Conservation (phyloP, 2,113 vertebrate species). For the Ctenomys sociabilis region DNA sequence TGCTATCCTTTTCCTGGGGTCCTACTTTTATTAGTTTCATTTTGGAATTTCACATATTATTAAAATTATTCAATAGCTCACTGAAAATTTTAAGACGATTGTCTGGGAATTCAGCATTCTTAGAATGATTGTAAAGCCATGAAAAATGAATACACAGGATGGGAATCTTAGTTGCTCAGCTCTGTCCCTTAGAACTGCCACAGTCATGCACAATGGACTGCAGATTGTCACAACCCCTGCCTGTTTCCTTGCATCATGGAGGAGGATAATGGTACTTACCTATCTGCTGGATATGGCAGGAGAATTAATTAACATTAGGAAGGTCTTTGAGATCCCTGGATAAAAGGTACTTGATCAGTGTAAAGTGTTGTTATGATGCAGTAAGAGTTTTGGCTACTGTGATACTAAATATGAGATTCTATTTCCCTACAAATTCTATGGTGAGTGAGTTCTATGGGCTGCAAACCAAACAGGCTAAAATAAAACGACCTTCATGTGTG, state of each 20-base stretch:
- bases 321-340: constrained; percentile 73
- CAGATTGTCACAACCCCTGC: neutral
- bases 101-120: constrained; percentile 40
- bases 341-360: constrained; percentile 70
- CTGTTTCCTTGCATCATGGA: constrained; percentile 45
- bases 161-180: neutral
- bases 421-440: neutral
- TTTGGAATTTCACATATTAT: neutral
- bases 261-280: constrained; percentile 55
- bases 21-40: constrained; percentile 72
- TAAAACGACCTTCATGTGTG: neutral
- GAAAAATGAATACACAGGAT: neutral
- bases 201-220: neutral
- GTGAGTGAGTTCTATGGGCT: neutral
- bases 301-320: constrained; percentile 77
- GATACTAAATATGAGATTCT: constrained; percentile 64
- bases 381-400: constrained; percentile 74
- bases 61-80: constrained; percentile 60
- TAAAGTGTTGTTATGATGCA: constrained; percentile 74
- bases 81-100: constrained; percentile 64
- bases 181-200: neutral
- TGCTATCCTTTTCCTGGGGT: constrained; percentile 28
- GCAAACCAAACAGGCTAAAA: constrained; percentile 23
- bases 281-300: constrained; percentile 60
- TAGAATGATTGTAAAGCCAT: neutral